Base-by-base conservation (phyloP, 2,888 invertebrate species). In the Ethmia dodecea region DNA sequence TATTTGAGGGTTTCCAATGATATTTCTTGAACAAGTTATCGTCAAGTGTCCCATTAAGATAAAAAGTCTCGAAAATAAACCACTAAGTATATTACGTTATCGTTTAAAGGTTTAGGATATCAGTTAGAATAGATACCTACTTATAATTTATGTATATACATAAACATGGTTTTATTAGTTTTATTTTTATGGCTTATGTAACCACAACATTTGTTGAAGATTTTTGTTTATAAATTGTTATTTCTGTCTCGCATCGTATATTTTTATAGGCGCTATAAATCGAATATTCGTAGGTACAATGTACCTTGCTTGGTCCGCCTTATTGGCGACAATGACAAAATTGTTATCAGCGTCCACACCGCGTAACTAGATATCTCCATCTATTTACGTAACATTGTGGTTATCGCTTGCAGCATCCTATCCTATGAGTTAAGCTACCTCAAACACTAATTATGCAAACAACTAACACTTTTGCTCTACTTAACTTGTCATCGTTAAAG, bases 311-410 rank as follows among this genome's bases (percentile, higher is more conserved):
- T 48, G 48, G 41, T 37, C 43, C 46, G 27, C 36, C 50, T 45
- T 47, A 28, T 14, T 36, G 31, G 39, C 52, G 48, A 39, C 52
- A 46, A 50, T 52, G n/a, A n/a, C n/a, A n/a, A n/a, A n/a, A n/a
- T n/a, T n/a, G n/a, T n/a, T n/a, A n/a, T n/a, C n/a, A n/a, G n/a
- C n/a, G n/a, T n/a, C n/a, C n/a, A n/a, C n/a, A n/a, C n/a, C n/a
- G n/a, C n/a, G n/a, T n/a, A n/a, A n/a, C n/a, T n/a, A n/a, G n/a
- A n/a, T n/a, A n/a, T n/a, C 22, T n/a, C 50, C 69, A 53, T 61
- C 68, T 53, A 68, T 66, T 74, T 74, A 68, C 65, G 69, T 63
- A 71, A 75, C 46, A 43, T 39, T 48, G 54, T 43, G 47, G 52
- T 55, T 47, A 56, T 55, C 51, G 43, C 53, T 60, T 58, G 54